Base-by-base conservation (phyloP, 2,113 vertebrate species). In the Felis chaus region DNA sequence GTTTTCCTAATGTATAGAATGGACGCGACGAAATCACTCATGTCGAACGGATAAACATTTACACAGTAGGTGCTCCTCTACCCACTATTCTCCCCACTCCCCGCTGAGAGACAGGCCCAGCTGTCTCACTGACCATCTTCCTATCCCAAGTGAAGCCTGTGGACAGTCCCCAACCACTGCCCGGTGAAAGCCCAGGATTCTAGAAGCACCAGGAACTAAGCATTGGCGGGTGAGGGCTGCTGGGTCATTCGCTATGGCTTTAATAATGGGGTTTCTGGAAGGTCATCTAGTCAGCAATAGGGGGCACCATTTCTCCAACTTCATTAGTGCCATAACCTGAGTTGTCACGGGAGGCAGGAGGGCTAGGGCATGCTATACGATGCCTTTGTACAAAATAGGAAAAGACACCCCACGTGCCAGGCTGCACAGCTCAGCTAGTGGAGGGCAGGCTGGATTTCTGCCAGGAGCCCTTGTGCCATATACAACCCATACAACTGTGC, bases 261-360 rank as follows among this genome's bases (percentile, higher is more conserved):
- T 98, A 98, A 95, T 95, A 95, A 96, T 74, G 78, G 96, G 98
- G 95, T 97, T 98, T 98, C 97, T 45, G 76, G 95, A 97, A 98
- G 96, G 96, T 95, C 97, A 78, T 93, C 89, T 97, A 85, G 86
- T 98, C 91, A 97, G 88, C 94, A 95, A 96, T 94, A 94, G 98
- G 39, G 93, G 82, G 91, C 83, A 81, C 97, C 92, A 98, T 98
- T 98, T 98, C 98, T 97, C 86, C 98, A 98, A 98, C 98, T 98
- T 98, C 94, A 92, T 97, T 95, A 97, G 97, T 97, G 96, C 96
- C 92, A 87, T 97, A 98, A 98, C 97, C 97, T 97, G 97, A 97
- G 97, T 12, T 39, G 50, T 63, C 29, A 48, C 1, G 27, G 83
- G 16, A 61, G 27, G 45, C 14, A 41, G 19, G 48, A 36, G 29